A percentile compares a stretch with the other conserved stretches of the same genome.
These are phyloP conservation scores for Pangasius macronema DNA, from an alignment of 2,797 vertebrate genomes.

Conservation along the genomic window DNA sequence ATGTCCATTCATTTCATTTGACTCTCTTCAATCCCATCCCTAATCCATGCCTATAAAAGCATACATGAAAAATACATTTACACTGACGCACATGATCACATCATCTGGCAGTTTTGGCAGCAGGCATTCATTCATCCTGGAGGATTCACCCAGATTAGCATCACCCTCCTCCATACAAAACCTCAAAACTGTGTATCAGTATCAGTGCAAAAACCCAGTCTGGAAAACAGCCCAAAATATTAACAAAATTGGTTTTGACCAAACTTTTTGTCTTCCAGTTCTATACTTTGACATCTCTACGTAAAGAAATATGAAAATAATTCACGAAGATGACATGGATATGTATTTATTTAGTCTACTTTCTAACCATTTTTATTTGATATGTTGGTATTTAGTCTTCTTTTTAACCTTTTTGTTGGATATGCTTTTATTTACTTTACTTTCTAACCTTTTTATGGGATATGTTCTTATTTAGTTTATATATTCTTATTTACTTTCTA, in stretches of 20 bases:
- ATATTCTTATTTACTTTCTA: not conserved
- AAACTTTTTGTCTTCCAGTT: not conserved
- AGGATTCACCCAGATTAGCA: not conserved
- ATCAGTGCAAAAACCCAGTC: not conserved
- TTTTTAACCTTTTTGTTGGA: not conserved
- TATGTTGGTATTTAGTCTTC: not conserved
- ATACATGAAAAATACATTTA: not conserved
- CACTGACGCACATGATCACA: not conserved
- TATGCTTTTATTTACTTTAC: not conserved
- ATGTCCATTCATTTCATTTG: not conserved
- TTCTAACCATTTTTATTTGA: not conserved
- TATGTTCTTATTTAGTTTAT: not conserved
- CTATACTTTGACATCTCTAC: not conserved
- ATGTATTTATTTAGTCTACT: not conserved
- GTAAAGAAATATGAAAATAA: not conserved
- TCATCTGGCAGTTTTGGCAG: slow-evolving; percentile 2
- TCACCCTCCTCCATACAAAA: not conserved
- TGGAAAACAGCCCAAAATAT: not conserved
- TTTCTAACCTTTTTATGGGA: not conserved
- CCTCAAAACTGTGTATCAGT: not conserved
- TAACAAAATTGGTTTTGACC: not conserved
- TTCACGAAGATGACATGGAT: not conserved
- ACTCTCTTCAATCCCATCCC: not conserved
- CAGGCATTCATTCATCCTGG: not conserved
- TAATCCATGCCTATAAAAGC: not conserved